Evolutionary conservation across 2,888 invertebrate species (phyloP).

Genomic region (Yponomeuta malinellus): DNA sequence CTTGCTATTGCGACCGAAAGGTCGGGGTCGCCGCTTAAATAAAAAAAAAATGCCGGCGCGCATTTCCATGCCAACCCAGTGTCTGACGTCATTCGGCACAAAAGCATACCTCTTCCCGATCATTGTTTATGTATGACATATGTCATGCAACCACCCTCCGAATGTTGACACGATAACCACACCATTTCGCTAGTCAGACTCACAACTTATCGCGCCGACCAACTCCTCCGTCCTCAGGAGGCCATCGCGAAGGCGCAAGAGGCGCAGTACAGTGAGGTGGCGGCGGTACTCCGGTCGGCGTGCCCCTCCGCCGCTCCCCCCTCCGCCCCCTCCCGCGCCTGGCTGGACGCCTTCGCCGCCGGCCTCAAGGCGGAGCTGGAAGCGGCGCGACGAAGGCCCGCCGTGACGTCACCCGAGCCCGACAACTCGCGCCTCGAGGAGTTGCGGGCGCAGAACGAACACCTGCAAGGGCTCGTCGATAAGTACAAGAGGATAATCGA

Average conservation of each 20-base stretch:
- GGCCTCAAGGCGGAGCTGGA: conserved; percentile 43
- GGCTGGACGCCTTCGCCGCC: conserved; percentile 52
- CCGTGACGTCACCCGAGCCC: neutral
- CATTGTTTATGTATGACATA: too few species aligned
- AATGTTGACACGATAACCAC: too few species aligned
- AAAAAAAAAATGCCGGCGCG: too few species aligned
- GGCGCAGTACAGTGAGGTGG: conserved; percentile 78
- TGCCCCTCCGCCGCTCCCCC: conserved; percentile 45
- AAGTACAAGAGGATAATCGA: conserved; percentile 85
- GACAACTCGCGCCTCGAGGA: conserved; percentile 45
- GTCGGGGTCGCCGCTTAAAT: too few species aligned
- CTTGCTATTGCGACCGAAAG: too few species aligned
- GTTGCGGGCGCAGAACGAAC: conserved; percentile 76
- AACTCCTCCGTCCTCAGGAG: conserved; percentile 36
- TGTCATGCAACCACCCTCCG: too few species aligned
- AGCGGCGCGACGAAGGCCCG: neutral
- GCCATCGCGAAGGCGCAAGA: conserved; percentile 70
- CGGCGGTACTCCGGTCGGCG: conserved; percentile 43
- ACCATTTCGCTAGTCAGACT: too few species aligned
- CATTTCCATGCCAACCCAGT: too few species aligned
- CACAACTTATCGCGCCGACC: neutral
- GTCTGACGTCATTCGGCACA: too few species aligned
- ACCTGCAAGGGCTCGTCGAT: conserved; percentile 78
- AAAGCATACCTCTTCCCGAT: too few species aligned
- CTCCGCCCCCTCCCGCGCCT: conserved; percentile 33